A percentile compares a stretch with the other conserved stretches of the same genome.
Evolutionary conservation across 35 echinoderm and acorn worm genomes (phyloP).

Genomic region (Heliocidaris erythrogramma): DNA sequence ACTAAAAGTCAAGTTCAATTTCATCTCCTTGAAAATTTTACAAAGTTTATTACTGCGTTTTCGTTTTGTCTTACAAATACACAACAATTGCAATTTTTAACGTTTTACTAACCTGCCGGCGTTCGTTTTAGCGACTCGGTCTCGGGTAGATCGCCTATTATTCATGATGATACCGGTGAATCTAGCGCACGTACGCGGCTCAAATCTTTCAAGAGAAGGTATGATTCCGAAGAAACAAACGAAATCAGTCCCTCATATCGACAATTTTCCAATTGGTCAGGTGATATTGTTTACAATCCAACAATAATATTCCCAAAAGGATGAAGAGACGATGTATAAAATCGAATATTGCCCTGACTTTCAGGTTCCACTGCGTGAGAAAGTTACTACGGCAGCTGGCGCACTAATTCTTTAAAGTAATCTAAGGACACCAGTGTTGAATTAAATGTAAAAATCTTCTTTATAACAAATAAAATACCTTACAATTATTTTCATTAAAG

Average conservation of each 20-base stretch:
- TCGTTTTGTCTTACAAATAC: not conserved
- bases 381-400: constrained; percentile 45
- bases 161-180: constrained; percentile 31
- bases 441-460: not conserved
- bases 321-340: not conserved
- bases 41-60: not conserved
- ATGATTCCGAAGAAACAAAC: not conserved
- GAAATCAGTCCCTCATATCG: constrained; percentile 35
- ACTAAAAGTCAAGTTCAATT: not conserved
- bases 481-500: not conserved
- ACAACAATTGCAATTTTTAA: not conserved
- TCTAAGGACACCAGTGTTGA: not conserved
- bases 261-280: not conserved
- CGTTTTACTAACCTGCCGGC: constrained; percentile 31
- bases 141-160: not conserved
- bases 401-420: constrained; percentile 26
- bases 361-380: constrained; percentile 43
- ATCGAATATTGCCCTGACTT: constrained; percentile 17
- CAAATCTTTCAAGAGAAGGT: constrained; percentile 19
- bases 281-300: not conserved
- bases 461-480: not conserved
- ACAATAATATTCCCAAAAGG: constrained; percentile 13
- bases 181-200: constrained; percentile 22
- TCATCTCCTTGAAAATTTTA: not conserved
- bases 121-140: not conserved